phyloP scores from a whole-genome alignment of 2,888 invertebrate genomes.

The Macrosoma leucophasiata region DNA sequence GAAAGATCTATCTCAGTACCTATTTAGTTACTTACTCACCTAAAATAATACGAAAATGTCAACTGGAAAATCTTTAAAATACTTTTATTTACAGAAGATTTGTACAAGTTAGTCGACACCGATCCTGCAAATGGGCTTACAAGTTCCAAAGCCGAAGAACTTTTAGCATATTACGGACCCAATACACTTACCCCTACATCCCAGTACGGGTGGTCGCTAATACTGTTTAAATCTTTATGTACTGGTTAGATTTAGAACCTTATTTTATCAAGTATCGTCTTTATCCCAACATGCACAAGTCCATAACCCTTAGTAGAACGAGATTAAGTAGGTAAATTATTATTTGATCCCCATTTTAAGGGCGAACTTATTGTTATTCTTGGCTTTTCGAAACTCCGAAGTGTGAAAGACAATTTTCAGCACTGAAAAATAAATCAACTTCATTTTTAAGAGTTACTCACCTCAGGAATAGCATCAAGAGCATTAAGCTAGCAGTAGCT shows the following conservation, averaged over 20 bases:
- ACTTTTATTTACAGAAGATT: conserved; percentile 38
- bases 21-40: neutral
- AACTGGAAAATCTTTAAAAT: neutral
- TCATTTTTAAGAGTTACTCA: too few species aligned
- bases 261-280: neutral
- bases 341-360: too few species aligned
- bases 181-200: conserved; percentile 85
- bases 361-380: too few species aligned
- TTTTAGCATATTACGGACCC: conserved; percentile 77
- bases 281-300: neutral
- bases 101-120: conserved; percentile 44
- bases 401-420: too few species aligned
- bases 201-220: conserved; percentile 81
- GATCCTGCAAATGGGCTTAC: conserved; percentile 76
- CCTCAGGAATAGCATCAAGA: too few species aligned
- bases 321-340: too few species aligned
- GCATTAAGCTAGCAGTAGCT: too few species aligned
- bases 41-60: neutral
- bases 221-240: conserved; percentile 66
- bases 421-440: too few species aligned
- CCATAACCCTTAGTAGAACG: too few species aligned
- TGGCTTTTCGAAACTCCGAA: too few species aligned
- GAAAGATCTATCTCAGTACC: neutral
- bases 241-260: conserved; percentile 39
- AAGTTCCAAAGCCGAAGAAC: conserved; percentile 69